Conservation (phyloP, 2,797 vertebrate genomes). For the Bothrops alternatus region DNA sequence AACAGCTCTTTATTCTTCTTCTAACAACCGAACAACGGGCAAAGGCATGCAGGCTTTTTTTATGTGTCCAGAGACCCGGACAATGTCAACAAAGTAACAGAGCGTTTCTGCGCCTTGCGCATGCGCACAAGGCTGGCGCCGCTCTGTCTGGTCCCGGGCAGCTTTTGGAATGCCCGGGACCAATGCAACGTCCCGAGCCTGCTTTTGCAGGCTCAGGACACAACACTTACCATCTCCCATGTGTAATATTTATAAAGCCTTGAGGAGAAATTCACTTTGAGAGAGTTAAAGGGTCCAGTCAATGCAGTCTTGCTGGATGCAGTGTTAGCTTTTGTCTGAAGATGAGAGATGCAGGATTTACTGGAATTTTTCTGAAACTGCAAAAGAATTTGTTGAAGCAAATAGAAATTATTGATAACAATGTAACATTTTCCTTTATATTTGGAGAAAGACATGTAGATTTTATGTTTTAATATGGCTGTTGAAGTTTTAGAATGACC, state of each 20-base stretch:
- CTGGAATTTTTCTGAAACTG: not conserved
- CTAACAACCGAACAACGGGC: too few relatives aligned
- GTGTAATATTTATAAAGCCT: not conserved
- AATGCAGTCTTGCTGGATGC: not conserved
- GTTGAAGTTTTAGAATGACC: not conserved
- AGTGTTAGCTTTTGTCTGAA: not conserved
- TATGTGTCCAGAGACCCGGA: too few relatives aligned
- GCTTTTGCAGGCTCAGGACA: too few relatives aligned
- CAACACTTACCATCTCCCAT: not conserved
- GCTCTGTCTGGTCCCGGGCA: too few relatives aligned
- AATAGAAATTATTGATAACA: not conserved
- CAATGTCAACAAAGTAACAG: too few relatives aligned
- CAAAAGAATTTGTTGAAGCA: not conserved
- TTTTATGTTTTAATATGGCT: not conserved
- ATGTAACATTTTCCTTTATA: not conserved
- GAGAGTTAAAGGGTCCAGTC: not conserved
- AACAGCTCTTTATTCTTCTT: too few relatives aligned
- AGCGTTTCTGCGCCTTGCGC: too few relatives aligned
- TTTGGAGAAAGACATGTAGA: not conserved
- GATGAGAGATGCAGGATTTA: not conserved
- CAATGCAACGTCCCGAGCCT: too few relatives aligned
- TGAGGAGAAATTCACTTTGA: slow-evolving; percentile 5
- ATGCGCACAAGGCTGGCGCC: too few relatives aligned
- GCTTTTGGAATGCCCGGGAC: too few relatives aligned
- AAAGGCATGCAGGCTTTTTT: too few relatives aligned